Base-by-base conservation (phyloP, 1,140 invertebrate genomes). In the Brachionus plicatilis region DNA sequence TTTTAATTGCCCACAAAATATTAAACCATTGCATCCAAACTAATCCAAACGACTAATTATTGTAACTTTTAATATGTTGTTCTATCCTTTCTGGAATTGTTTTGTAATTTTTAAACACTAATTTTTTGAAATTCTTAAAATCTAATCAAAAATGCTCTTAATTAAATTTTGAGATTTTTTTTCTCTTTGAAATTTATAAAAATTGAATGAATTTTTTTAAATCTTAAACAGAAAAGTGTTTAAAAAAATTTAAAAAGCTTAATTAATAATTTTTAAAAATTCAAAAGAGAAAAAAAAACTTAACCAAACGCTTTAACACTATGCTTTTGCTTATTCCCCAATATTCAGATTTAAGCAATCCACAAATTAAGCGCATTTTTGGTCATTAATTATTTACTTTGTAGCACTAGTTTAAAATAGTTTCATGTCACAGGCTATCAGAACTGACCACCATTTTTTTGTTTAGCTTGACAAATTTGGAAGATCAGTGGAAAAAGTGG, bases 401-500 rank as follows among this genome's bases (percentile, higher is more conserved):
- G 43, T 76, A 50, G 47, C 20, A 76, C 72, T 76, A 24, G 37
- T 41, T 70, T 70, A 37, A 24, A 27, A 6, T 68, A 33, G 24
- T 14, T 27, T 68, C 9, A 1, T 3, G 24, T 6, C 12, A 9
- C 7, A 14, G 4, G 11, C 8, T 33, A 12, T 27, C 12, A 11
- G 12, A 68, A 29, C n/a, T 65, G 6, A 56, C 7, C 53, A 24
- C 7, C 17, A 17, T 17, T 17, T 56, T 33, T 56, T 56, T 56
- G 2, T 17, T 56, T 56, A 56, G 53, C 17, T 56, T 56, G 53
- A 56, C 53, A 56, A 76, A 60, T 53, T 87, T 89, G 84, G 88
- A 90, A 83, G 83, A 70, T 9, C 85, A 86, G n/a, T 90, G 89
- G 89, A 86, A 87, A 70, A 85, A 86, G 85, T 86, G 88, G 87